These are phyloP conservation scores for Pollenia angustigena DNA, from an alignment of 2,888 invertebrate species.

Conservation along the genomic window DNA sequence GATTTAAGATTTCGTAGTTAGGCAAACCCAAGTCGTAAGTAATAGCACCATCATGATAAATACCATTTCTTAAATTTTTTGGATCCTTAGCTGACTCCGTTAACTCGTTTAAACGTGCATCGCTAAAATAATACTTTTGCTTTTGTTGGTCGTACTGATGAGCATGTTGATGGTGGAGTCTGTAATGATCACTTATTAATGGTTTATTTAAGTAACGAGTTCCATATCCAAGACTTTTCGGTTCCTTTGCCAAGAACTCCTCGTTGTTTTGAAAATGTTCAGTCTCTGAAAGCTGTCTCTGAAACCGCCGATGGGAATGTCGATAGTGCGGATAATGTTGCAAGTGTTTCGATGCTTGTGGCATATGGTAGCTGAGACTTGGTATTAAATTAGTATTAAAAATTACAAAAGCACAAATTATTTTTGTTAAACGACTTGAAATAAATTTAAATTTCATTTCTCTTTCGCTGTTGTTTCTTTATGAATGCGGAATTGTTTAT, in stretches of 20 bases:
- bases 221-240: not conserved
- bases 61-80: constrained; percentile 75
- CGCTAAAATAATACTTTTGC: constrained; percentile 17
- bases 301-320: not conserved
- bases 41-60: constrained; percentile 78
- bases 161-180: not conserved
- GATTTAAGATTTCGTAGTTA: constrained; percentile 79
- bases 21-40: constrained; percentile 80
- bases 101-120: constrained; percentile 27
- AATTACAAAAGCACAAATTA: not conserved
- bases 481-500: constrained; percentile 47
- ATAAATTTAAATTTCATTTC: constrained; percentile 40
- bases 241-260: not conserved
- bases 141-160: constrained; percentile 22
- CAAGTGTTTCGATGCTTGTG: not conserved
- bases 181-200: not conserved
- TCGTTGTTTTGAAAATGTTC: not conserved
- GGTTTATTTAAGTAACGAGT: not conserved
- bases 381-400: not conserved
- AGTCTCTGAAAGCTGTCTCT: not conserved
- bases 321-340: not conserved
- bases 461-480: not conserved
- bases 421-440: constrained; percentile 17
- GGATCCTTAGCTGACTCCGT: constrained; percentile 59
- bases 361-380: not conserved